phyloP scores from a whole-genome alignment of 2,888 invertebrate species.

The Drosophila nr. perissopoda region DNA sequence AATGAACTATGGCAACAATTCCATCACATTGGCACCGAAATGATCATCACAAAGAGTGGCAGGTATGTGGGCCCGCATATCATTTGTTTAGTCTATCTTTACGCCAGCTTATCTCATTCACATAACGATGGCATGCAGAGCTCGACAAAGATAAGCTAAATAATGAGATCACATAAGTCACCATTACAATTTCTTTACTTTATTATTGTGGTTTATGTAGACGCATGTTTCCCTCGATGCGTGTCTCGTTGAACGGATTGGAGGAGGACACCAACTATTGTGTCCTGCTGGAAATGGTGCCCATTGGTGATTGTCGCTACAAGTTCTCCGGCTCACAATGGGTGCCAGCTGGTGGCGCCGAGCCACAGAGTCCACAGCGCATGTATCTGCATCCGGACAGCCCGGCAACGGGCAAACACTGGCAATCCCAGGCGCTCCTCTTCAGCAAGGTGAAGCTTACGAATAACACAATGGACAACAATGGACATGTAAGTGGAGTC shows the following conservation, averaged over 20 bases:
- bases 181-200: constrained; percentile 62
- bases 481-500: constrained; percentile 89
- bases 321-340: constrained; percentile 93
- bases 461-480: constrained; percentile 92
- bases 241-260: constrained; percentile 90
- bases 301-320: constrained; percentile 90
- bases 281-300: constrained; percentile 91
- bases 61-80: constrained; percentile 86
- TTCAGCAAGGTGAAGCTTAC: constrained; percentile 94
- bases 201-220: constrained; percentile 85
- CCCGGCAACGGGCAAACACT: constrained; percentile 92
- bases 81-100: constrained; percentile 40
- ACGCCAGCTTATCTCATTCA: constrained; percentile 38
- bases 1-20: constrained; percentile 90
- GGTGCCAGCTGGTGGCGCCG: constrained; percentile 94
- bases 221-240: constrained; percentile 96
- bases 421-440: constrained; percentile 92
- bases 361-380: constrained; percentile 91
- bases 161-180: constrained; percentile 36
- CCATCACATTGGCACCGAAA: constrained; percentile 90
- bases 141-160: constrained; percentile 50
- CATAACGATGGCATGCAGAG: constrained; percentile 41
- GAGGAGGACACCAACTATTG: constrained; percentile 93
- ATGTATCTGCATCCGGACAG: constrained; percentile 94
- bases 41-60: constrained; percentile 92